A percentile compares a stretch with the other conserved stretches of the same genome.
phyloP scores from a whole-genome alignment of 2,888 invertebrate genomes.

The Chloromyia formosa region DNA sequence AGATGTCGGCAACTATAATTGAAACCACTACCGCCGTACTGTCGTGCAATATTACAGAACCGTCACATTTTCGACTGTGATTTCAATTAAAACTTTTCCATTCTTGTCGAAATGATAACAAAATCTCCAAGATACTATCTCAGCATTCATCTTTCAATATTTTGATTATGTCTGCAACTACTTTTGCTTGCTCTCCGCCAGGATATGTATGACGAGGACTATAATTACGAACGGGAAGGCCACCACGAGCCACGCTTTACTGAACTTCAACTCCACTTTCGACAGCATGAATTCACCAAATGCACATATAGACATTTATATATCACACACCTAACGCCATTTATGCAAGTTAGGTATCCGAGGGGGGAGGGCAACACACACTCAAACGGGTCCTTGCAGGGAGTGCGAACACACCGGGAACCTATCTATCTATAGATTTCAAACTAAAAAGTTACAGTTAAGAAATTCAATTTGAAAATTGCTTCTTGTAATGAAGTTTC shows the following conservation, averaged over 20 bases:
- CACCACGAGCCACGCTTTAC: neutral
- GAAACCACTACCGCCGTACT: no score
- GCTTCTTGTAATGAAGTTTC: conserved; percentile 37
- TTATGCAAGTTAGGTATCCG: neutral
- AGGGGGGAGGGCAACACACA: neutral
- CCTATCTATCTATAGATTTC: conserved; percentile 3
- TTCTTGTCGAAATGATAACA: conserved; percentile 24
- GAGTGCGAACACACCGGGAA: neutral
- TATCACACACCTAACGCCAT: neutral
- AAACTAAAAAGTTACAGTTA: conserved; percentile 27
- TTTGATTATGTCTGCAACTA: neutral
- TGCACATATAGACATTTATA: neutral
- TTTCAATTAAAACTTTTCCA: conserved; percentile 41
- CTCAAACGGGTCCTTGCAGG: neutral
- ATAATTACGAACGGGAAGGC: no score
- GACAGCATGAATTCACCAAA: neutral
- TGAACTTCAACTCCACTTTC: neutral
- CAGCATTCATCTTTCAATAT: neutral
- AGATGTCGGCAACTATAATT: no score
- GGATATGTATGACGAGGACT: no score
- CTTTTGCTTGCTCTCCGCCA: neutral
- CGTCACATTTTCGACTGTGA: conserved; percentile 1
- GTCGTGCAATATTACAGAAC: no score
- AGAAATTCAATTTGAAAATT: conserved; percentile 41
- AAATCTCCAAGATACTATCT: conserved; percentile 3